phyloP scores from a whole-genome alignment of 2,797 vertebrate genomes.

The Rhadinocentrus ornatus region DNA sequence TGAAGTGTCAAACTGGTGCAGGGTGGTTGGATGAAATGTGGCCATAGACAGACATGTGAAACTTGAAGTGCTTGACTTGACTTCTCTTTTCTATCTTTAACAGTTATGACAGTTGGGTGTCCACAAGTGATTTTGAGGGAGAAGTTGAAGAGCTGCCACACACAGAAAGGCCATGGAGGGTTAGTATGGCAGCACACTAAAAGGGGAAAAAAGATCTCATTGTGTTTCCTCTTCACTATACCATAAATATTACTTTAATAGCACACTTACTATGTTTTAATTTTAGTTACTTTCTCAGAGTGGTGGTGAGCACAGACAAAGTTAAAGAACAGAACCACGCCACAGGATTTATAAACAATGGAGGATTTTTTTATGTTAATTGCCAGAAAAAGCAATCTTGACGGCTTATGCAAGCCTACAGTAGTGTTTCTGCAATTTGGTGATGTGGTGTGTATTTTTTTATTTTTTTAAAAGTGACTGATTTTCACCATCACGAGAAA shows the following conservation, averaged over 20 bases:
- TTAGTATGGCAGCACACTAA: conserved; percentile 59
- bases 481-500: not conserved
- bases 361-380: not conserved
- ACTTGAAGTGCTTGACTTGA: not conserved
- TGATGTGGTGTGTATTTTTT: conserved; percentile 2
- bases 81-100: conserved; percentile 12
- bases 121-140: conserved; percentile 88
- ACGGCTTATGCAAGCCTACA: too few species aligned
- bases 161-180: conserved; percentile 91
- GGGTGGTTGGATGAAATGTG: not conserved
- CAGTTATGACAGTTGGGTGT: conserved; percentile 95
- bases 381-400: too few species aligned
- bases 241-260: not conserved
- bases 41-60: not conserved
- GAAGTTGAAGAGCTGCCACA: conserved; percentile 91
- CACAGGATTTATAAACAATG: not conserved
- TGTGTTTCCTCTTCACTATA: not conserved
- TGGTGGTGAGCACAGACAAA: not conserved
- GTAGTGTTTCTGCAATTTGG: not conserved
- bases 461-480: not conserved
- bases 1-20: not conserved
- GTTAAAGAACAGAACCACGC: not conserved
- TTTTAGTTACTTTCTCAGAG: not conserved
- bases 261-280: not conserved
- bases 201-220: not conserved